These are phyloP conservation scores for Gonocerus acuteangulatus DNA, from an alignment of 2,888 invertebrate genomes.

Conservation along the genomic window DNA sequence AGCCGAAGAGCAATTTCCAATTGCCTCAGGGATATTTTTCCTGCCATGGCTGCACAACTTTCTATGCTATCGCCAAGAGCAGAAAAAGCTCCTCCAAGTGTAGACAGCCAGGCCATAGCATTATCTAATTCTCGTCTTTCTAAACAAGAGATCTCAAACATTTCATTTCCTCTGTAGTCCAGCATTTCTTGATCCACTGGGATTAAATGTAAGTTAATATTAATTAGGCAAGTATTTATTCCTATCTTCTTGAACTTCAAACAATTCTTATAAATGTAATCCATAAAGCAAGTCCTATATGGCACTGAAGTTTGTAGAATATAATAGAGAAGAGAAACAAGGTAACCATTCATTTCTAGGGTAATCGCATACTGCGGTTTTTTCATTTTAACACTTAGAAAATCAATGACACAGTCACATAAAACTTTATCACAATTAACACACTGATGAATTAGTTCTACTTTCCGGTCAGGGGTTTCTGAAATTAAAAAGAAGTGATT, in stretches of 20 bases:
- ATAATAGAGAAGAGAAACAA: constrained; percentile 7
- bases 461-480: too few relatives aligned
- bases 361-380: background rate
- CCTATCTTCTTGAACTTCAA: background rate
- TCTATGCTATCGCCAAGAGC: constrained; percentile 83
- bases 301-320: constrained; percentile 5
- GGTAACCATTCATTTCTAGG: constrained; percentile 10
- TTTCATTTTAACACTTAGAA: background rate
- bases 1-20: constrained; percentile 69
- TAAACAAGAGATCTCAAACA: constrained; percentile 26
- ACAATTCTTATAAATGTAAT: background rate
- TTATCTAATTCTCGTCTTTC: constrained; percentile 70
- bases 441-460: background rate
- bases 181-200: constrained; percentile 11
- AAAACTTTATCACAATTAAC: background rate
- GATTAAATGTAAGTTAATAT: background rate
- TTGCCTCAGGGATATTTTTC: constrained; percentile 77
- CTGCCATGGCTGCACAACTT: constrained; percentile 76
- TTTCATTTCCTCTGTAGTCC: constrained; percentile 29
- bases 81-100: constrained; percentile 92
- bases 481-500: background rate
- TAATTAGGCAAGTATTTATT: background rate
- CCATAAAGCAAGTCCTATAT: background rate
- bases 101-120: constrained; percentile 89
- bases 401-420: background rate